Conservation (phyloP, 2,797 vertebrate species). For the Diglossa cyanea region DNA sequence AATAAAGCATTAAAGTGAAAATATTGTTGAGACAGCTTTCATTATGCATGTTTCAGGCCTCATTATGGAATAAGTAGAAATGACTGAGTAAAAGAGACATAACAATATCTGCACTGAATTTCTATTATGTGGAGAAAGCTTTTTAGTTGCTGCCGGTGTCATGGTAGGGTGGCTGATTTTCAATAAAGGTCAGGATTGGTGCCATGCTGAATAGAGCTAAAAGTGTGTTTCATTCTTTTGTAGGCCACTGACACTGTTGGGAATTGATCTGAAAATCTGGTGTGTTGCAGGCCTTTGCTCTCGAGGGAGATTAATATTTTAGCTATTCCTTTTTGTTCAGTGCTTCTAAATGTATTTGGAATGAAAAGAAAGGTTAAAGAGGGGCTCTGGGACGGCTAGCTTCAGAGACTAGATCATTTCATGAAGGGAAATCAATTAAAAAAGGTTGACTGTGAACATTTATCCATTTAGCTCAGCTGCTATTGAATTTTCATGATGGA, state of each 20-base stretch:
- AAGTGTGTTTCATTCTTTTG: constrained; percentile 83
- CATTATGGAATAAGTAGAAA: constrained; percentile 92
- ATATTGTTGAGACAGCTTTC: constrained; percentile 95
- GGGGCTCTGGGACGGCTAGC: constrained; percentile 84
- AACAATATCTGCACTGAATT: constrained; percentile 87
- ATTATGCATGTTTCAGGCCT: constrained; percentile 90
- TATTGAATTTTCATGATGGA: constrained; percentile 99
- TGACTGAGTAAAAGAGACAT: constrained; percentile 88
- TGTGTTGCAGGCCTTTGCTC: constrained; percentile 82
- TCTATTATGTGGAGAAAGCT: constrained; percentile 85
- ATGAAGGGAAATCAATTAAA: constrained; percentile 99
- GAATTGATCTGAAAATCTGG: constrained; percentile 85
- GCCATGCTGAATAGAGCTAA: constrained; percentile 80
- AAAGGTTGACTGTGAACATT: constrained; percentile 96
- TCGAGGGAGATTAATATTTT: constrained; percentile 86
- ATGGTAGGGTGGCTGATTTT: constrained; percentile 79
- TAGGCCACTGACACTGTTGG: constrained; percentile 80
- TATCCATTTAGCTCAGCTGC: constrained; percentile 97
- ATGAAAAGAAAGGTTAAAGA: constrained; percentile 89
- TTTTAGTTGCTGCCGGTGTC: constrained; percentile 81
- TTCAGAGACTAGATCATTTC: constrained; percentile 93
- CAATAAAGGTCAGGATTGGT: constrained; percentile 83
- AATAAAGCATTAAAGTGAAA: constrained; percentile 94
- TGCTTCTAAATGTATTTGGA: constrained; percentile 84
- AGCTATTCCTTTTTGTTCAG: constrained; percentile 84